These are phyloP conservation scores for Uloborus plumipes DNA, from an alignment of 2,888 invertebrate species.

Conservation along the genomic window DNA sequence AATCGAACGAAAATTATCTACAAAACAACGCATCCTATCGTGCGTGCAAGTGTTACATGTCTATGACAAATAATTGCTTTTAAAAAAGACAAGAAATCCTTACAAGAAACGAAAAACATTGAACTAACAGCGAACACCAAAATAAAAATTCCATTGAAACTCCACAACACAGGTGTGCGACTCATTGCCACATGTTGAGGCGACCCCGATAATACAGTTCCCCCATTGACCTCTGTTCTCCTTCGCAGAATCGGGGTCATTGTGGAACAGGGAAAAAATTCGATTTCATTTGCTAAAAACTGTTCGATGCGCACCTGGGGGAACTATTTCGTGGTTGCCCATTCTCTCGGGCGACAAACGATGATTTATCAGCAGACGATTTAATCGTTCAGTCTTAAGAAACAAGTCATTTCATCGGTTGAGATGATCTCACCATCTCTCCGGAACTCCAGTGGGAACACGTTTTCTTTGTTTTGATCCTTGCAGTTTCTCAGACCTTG, in stretches of 20 bases:
- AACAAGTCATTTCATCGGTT: no score
- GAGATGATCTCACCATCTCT: no score
- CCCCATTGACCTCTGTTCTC: slow-evolving; percentile 11
- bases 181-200: background rate
- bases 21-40: no score
- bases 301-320: slow-evolving; percentile 6
- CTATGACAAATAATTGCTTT: no score
- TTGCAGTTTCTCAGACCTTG: no score
- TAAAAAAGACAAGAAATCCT: no score
- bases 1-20: no score
- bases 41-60: no score
- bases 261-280: background rate
- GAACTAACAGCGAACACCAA: no score
- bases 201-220: slow-evolving; percentile 6
- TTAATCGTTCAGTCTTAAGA: background rate
- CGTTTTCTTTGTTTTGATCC: no score
- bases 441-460: no score
- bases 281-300: background rate
- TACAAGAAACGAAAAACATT: no score
- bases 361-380: background rate
- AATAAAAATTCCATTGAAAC: background rate
- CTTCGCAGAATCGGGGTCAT: slow-evolving; percentile 10
- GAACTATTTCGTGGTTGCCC: background rate
- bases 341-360: background rate
- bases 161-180: background rate